These are phyloP conservation scores for Latrodectus geometricus DNA, from an alignment of 1,140 invertebrate genomes.

Conservation along the genomic window DNA sequence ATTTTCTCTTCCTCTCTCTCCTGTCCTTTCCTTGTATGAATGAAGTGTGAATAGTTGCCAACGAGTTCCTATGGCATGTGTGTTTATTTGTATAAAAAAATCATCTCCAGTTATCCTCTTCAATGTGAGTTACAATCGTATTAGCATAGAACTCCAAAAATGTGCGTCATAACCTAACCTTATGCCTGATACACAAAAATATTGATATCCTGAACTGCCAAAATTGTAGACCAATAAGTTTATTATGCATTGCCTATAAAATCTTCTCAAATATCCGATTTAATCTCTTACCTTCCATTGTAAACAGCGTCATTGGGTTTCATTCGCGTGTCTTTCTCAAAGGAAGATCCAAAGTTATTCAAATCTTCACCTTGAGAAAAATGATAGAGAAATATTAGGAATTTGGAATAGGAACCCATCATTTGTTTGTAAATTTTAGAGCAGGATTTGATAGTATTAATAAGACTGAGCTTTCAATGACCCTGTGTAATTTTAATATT, in stretches of 20 bases:
- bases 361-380: slow-evolving; percentile 4
- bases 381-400: not conserved
- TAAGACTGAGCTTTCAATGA: not conserved
- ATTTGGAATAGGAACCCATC: not conserved
- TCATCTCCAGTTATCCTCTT: too few relatives aligned
- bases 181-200: not conserved
- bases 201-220: not conserved
- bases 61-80: too few relatives aligned
- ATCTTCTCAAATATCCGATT: slow-evolving; percentile 10
- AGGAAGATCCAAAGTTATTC: not conserved
- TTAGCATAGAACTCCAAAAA: too few relatives aligned
- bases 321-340: not conserved
- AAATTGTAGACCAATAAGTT: slow-evolving; percentile 9
- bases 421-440: slow-evolving; percentile 5
- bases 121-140: too few relatives aligned
- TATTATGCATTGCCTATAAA: not conserved
- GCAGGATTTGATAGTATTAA: not conserved
- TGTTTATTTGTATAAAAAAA: too few relatives aligned
- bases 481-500: not conserved
- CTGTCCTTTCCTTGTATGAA: too few relatives aligned
- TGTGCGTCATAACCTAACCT: too few relatives aligned
- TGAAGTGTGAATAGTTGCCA: too few relatives aligned
- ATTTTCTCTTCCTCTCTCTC: too few relatives aligned
- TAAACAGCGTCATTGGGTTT: not conserved
- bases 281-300: not conserved